These are phyloP conservation scores for Hirudo medicinalis DNA, from an alignment of 1,140 invertebrate species.

Conservation along the genomic window DNA sequence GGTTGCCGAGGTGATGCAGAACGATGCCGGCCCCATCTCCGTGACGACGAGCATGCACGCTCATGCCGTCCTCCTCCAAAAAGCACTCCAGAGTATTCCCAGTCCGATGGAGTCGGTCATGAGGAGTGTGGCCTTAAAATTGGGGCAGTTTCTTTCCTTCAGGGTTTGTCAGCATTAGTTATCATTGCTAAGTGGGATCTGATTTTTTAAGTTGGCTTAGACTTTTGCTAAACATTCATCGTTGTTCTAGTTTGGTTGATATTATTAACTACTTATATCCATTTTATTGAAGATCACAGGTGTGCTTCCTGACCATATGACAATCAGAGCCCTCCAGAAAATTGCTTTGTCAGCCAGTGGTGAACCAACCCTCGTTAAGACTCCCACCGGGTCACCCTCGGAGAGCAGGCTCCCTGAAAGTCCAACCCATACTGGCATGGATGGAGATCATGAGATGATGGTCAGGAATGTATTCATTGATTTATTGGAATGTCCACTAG, in stretches of 20 bases:
- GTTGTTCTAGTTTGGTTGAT: no score
- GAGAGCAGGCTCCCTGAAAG: neutral
- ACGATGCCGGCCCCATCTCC: conserved; percentile 26
- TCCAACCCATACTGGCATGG: neutral
- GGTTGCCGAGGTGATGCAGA: conserved; percentile 35
- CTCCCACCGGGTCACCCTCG: conserved; percentile 23
- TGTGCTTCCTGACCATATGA: conserved; percentile 33
- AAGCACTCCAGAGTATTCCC: conserved; percentile 56
- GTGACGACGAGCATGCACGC: conserved; percentile 44
- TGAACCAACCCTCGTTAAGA: conserved; percentile 54
- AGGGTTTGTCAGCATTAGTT: conserved; percentile 29
- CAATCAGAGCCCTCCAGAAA: conserved; percentile 43
- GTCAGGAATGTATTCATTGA: neutral
- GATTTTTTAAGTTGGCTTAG: neutral
- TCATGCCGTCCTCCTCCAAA: conserved; percentile 54
- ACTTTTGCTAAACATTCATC: no score
- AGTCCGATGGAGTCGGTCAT: conserved; percentile 57
- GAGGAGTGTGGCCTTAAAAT: conserved; percentile 56
- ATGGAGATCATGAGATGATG: conserved; percentile 2
- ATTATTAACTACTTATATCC: no score
- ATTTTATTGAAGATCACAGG: conserved; percentile 28
- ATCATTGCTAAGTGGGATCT: neutral
- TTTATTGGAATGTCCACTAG: no score
- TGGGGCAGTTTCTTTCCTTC: conserved; percentile 59
- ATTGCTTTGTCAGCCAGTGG: conserved; percentile 64